Conservation (phyloP, 2,113 vertebrate species). For the Excalfactoria chinensis region DNA sequence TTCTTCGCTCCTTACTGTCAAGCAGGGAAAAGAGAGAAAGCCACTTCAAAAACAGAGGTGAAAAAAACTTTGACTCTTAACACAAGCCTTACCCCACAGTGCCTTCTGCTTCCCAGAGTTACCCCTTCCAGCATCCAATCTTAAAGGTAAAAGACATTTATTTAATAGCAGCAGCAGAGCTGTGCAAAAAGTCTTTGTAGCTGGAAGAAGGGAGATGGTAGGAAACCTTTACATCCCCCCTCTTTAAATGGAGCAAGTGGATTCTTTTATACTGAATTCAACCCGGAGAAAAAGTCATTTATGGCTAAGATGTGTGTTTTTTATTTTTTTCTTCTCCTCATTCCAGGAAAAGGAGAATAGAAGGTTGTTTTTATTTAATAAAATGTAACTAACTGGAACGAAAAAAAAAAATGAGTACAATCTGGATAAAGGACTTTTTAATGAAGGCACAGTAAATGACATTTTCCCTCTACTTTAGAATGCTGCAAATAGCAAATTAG, state of each 20-base stretch:
- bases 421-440: constrained; percentile 72
- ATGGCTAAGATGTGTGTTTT: background rate
- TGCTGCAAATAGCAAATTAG: constrained; percentile 79
- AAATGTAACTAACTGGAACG: constrained; percentile 48
- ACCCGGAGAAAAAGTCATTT: background rate
- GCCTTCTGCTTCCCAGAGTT: background rate
- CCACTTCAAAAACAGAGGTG: background rate
- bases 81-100: background rate
- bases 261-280: background rate
- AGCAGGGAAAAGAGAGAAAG: background rate
- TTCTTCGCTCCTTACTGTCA: background rate
- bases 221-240: background rate
- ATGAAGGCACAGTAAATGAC: constrained; percentile 70
- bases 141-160: background rate
- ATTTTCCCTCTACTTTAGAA: constrained; percentile 69
- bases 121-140: background rate
- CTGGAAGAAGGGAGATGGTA: background rate
- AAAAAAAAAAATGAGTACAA: constrained; percentile 27
- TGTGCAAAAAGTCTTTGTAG: background rate
- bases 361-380: background rate
- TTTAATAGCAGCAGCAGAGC: background rate
- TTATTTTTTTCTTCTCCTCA: background rate
- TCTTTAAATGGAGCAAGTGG: background rate
- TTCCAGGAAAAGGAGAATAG: background rate
- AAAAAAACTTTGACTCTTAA: background rate